Evolutionary conservation across 1,140 invertebrate species (phyloP).

Genomic region (Nasonia longicornis): DNA sequence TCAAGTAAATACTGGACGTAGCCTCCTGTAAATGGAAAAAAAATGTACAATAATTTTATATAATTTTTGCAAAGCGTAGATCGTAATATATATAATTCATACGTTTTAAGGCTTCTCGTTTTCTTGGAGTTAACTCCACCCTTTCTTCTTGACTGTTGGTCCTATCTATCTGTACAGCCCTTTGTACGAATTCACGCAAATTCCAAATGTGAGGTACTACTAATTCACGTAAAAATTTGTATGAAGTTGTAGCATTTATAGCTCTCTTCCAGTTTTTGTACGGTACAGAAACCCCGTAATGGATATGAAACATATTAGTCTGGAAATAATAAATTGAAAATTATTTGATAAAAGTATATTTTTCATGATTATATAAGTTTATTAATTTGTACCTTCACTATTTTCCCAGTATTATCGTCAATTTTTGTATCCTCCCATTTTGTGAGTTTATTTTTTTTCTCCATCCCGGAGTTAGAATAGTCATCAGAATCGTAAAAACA

Average conservation of each 20-base stretch:
- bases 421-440: no score
- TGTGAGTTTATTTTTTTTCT: no score
- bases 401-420: no score
- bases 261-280: slow-evolving; percentile 14
- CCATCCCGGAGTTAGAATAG: no score
- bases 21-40: not conserved
- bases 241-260: not conserved
- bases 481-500: no score
- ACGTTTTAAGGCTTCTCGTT: not conserved
- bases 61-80: no score
- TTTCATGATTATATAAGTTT: no score
- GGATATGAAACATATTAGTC: not conserved
- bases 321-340: not conserved
- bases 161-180: not conserved
- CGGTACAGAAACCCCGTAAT: slow-evolving; percentile 3
- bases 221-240: not conserved
- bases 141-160: not conserved
- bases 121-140: not conserved
- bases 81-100: not conserved
- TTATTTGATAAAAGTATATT: no score
- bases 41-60: not conserved
- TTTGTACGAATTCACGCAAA: not conserved
- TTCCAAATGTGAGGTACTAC: not conserved
- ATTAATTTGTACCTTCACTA: no score
- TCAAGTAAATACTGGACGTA: not conserved